These are phyloP conservation scores for Seira ritae DNA, from an alignment of 2,888 invertebrate species.

Conservation along the genomic window DNA sequence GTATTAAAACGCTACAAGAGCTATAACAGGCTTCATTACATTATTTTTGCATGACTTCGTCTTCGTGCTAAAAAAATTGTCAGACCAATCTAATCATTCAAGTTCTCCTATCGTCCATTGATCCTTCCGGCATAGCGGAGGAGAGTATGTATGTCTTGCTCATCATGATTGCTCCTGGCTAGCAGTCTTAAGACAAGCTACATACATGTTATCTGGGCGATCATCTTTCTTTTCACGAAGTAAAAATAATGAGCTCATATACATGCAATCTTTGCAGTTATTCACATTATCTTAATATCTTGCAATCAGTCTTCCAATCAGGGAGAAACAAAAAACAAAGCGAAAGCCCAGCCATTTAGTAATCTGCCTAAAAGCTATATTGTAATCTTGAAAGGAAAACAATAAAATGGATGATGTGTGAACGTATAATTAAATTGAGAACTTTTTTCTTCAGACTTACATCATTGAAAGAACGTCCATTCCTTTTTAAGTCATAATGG, in stretches of 20 bases:
- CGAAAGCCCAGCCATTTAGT: conserved; percentile 21
- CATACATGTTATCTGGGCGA: no score
- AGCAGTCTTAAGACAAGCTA: no score
- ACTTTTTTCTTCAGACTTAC: background rate
- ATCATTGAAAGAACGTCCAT: conserved; percentile 34
- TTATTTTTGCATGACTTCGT: background rate
- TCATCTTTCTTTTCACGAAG: no score
- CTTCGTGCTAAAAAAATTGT: conserved; percentile 4
- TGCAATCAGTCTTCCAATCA: background rate
- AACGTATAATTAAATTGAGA: conserved; percentile 38
- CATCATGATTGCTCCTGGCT: no score
- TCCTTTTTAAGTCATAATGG: conserved; percentile 29
- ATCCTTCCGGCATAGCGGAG: conserved; percentile 47
- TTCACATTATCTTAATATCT: background rate
- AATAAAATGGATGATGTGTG: conserved; percentile 17
- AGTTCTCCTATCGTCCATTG: conserved; percentile 57
- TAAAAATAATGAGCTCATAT: no score
- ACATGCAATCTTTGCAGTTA: conserved; percentile 22
- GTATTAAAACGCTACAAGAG: no score
- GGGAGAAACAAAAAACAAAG: conserved; percentile 1
- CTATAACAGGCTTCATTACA: no score
- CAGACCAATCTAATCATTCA: conserved; percentile 44
- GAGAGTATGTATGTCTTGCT: background rate
- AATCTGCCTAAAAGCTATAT: background rate
- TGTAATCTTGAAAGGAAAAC: conserved; percentile 22